Base-by-base conservation (phyloP, 2,113 vertebrate species). In the Amblyopsis rosae region DNA sequence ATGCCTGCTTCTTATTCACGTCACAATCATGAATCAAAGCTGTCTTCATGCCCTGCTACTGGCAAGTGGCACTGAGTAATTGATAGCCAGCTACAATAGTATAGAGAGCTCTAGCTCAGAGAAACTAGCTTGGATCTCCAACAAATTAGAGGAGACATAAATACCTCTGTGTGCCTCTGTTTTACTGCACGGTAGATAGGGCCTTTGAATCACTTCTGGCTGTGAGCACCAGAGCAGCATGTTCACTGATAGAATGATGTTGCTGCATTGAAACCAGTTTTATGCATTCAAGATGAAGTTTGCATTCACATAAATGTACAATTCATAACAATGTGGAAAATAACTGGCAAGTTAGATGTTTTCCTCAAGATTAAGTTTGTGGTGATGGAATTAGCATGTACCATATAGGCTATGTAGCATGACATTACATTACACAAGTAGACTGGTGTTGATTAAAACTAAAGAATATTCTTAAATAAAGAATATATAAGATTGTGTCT, bases 41-140 rank as follows among this genome's bases (percentile, higher is more conserved):
- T 56, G 73, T 76, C 74, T 76, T 67, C 65, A 33, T 60, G 67
- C 48, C 62, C 50, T 35, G 84, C 80, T 75, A 55, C 67, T 64
- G 81, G 81, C 78, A 46, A 88, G 72, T 74, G 84, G 73, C 79
- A 73, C 74, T 69, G 61, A 83, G 73, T 76, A 86, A 84, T 73
- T 81, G 83, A 89, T 86, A 51, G 65, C 12, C 68, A 69, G 80
- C 71, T 59, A 69, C 73, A 66, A 75, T 67, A 62, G 3, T 6
- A 17, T 17, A 9, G 17, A 19, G 54, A 19, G 54, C 35, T 41
- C 35, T 41, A 41, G 35, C 35, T 70, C 63, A 41, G 77, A 76
- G 67, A 72, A 65, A 82, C 69, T 58, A 73, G 79, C 83, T 82
- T 77, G 19, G 62, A 80, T 70, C 69, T 74, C 82, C 71, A 72